phyloP scores from a whole-genome alignment of 2,888 invertebrate genomes.

The Eudemis profundana region DNA sequence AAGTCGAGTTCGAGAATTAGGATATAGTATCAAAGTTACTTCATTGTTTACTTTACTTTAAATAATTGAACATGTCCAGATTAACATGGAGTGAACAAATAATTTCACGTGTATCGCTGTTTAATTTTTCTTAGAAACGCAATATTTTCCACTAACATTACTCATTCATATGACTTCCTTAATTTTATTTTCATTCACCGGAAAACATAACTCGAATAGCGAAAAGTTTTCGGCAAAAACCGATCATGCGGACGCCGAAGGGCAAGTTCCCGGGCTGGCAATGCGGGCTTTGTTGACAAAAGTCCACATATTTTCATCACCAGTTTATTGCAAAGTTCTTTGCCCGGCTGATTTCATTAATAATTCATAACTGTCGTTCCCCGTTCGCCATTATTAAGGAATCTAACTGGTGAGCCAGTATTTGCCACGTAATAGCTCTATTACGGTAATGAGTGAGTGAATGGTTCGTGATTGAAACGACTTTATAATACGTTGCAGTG shows the following conservation, averaged over 20 bases:
- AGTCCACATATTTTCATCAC: slow-evolving; percentile 34
- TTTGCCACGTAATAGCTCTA: slow-evolving; percentile 68
- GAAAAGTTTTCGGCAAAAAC: slow-evolving; percentile 36
- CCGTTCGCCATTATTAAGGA: slow-evolving; percentile 58
- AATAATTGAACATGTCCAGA: too few species aligned
- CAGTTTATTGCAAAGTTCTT: slow-evolving; percentile 40
- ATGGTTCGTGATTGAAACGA: slow-evolving; percentile 58
- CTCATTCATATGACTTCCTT: slow-evolving; percentile 33
- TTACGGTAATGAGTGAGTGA: slow-evolving; percentile 66
- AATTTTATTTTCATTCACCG: slow-evolving; percentile 31
- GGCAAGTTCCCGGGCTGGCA: slow-evolving; percentile 17
- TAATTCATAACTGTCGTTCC: slow-evolving; percentile 63
- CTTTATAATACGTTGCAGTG: slow-evolving; percentile 51
- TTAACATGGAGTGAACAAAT: too few species aligned
- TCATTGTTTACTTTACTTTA: too few species aligned
- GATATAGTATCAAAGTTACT: too few species aligned
- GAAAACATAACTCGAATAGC: slow-evolving; percentile 24
- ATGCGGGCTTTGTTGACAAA: slow-evolving; percentile 32
- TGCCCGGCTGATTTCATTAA: slow-evolving; percentile 51
- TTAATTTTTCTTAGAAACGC: neutral
- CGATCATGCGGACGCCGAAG: slow-evolving; percentile 27
- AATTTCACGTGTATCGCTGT: too few species aligned
- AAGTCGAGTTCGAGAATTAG: too few species aligned
- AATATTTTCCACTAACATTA: slow-evolving; percentile 25
- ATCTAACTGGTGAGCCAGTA: slow-evolving; percentile 62